phyloP scores from a whole-genome alignment of 1,140 invertebrate species.

The Dryas iulia region DNA sequence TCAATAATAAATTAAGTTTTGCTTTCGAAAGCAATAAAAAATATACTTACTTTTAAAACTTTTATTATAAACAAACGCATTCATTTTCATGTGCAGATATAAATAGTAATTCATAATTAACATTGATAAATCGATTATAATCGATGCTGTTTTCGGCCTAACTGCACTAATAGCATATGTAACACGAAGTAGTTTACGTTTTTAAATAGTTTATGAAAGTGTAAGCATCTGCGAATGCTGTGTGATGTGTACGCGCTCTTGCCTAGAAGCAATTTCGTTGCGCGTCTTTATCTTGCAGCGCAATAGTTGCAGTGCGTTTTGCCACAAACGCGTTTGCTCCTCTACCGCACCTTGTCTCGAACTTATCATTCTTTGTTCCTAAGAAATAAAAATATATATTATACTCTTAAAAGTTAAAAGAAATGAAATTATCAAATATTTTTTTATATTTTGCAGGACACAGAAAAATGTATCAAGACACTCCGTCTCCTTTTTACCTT shows the following conservation, averaged over 20 bases:
- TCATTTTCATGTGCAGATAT: no score
- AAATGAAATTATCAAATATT: no score
- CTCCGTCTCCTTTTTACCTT: no score
- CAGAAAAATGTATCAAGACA: no score
- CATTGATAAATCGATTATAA: no score
- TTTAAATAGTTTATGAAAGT: conserved; percentile 46
- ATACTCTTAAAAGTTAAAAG: no score
- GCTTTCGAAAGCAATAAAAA: neutral
- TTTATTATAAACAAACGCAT: no score
- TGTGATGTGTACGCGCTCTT: conserved; percentile 76
- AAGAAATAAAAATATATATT: neutral
- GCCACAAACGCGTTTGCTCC: conserved; percentile 71
- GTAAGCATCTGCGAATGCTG: conserved; percentile 77
- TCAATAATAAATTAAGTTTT: neutral
- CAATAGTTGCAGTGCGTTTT: conserved; percentile 64
- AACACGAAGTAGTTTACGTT: neutral
- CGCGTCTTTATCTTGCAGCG: conserved; percentile 70
- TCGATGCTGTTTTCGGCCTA: no score
- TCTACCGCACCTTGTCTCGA: conserved; percentile 71
- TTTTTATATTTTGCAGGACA: no score
- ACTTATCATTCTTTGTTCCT: conserved; percentile 77
- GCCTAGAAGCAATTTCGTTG: conserved; percentile 52
- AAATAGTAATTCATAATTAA: no score
- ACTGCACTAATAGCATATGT: neutral
- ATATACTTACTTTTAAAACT: no score